Evolutionary conservation across 1,140 invertebrate species (phyloP).

Genomic region (Yoshiicerus persimilis): DNA sequence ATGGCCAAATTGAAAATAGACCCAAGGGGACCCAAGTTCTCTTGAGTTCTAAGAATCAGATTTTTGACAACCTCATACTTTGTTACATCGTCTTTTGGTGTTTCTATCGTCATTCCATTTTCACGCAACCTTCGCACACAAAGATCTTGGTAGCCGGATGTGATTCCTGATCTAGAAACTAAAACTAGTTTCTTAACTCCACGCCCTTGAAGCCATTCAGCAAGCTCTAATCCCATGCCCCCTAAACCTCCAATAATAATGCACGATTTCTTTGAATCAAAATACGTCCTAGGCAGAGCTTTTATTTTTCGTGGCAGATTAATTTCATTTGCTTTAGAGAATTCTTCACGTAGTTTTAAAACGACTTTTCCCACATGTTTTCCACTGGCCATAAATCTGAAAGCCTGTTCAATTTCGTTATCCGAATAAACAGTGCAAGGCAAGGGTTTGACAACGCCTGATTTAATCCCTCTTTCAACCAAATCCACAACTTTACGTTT

Average conservation of each 20-base stretch:
- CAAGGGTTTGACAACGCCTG: constrained; percentile 81
- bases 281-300: constrained; percentile 80
- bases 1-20: constrained; percentile 93
- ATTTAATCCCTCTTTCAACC: constrained; percentile 77
- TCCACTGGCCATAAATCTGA: constrained; percentile 93
- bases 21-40: constrained; percentile 78
- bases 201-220: constrained; percentile 82
- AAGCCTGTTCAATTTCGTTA: constrained; percentile 86
- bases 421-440: constrained; percentile 78
- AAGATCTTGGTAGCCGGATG: constrained; percentile 82
- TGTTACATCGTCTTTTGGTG: constrained; percentile 71
- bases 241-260: constrained; percentile 86
- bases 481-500: constrained; percentile 66
- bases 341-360: constrained; percentile 80
- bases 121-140: constrained; percentile 75
- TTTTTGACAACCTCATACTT: constrained; percentile 68
- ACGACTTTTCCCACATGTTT: constrained; percentile 97
- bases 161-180: constrained; percentile 83
- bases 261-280: constrained; percentile 84
- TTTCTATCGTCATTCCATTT: constrained; percentile 68
- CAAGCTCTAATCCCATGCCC: constrained; percentile 91
- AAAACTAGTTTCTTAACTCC: constrained; percentile 82
- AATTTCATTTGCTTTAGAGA: constrained; percentile 59
- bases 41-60: constrained; percentile 62
- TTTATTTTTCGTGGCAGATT: constrained; percentile 84